phyloP scores from a whole-genome alignment of 2,113 vertebrate genomes.

The Setophaga coronata region DNA sequence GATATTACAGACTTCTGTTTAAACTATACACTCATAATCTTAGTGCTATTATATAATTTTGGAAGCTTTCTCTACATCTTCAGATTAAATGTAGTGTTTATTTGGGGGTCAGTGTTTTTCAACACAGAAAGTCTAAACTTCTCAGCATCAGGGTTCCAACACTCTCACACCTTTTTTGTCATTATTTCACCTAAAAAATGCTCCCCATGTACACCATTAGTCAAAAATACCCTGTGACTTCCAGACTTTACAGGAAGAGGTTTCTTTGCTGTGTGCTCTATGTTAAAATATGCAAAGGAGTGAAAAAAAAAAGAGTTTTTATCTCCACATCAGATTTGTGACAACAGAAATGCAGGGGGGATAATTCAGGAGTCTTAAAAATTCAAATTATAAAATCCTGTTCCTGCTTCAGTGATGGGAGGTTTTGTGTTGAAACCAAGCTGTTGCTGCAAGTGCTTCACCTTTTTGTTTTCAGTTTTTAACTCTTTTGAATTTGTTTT shows the following conservation, averaged over 20 bases:
- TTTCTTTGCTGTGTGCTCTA: neutral
- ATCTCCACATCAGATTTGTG: neutral
- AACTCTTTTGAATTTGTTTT: neutral
- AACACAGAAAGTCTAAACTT: neutral
- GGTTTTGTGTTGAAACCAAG: neutral
- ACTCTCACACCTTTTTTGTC: neutral
- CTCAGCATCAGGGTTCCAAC: neutral
- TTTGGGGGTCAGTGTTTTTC: neutral
- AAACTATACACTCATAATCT: neutral
- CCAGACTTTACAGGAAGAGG: neutral
- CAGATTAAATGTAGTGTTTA: neutral
- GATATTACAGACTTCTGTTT: neutral
- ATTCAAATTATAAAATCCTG: neutral
- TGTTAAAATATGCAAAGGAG: neutral
- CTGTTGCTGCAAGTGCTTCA: neutral
- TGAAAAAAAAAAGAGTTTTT: neutral
- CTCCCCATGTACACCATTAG: accelerated
- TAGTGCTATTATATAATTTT: neutral
- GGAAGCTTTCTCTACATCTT: neutral
- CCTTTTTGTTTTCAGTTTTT: neutral
- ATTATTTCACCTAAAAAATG: neutral
- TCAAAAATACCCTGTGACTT: accelerated
- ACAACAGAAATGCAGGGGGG: neutral
- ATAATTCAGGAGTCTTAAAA: neutral
- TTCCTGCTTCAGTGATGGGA: neutral